Evolutionary conservation across 2,113 vertebrate genomes (phyloP).

Genomic region (Jaculus jaculus): DNA sequence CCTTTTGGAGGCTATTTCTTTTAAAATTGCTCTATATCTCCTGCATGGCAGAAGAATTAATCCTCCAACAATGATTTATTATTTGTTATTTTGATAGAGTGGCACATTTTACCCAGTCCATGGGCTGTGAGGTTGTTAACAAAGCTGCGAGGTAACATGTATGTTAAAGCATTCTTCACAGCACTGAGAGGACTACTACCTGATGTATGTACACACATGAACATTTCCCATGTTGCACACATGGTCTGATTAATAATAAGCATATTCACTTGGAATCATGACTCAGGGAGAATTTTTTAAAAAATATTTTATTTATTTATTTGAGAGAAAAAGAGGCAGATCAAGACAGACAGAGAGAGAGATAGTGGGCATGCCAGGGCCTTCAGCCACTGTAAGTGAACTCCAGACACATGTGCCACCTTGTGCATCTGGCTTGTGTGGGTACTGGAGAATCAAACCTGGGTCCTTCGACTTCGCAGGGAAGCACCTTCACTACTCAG

Average conservation of each 20-base stretch:
- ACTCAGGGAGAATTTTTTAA: background rate
- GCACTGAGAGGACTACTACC: background rate
- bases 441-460: too few relatives aligned
- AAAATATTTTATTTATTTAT: too few relatives aligned
- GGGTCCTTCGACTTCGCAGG: too few relatives aligned
- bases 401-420: too few relatives aligned
- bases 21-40: background rate
- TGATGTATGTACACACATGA: background rate
- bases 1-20: background rate
- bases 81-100: background rate
- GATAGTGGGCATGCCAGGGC: too few relatives aligned
- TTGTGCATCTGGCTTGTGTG: too few relatives aligned
- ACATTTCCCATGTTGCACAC: conserved; percentile 40
- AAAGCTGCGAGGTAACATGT: background rate
- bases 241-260: conserved; percentile 47
- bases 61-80: background rate
- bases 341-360: too few relatives aligned
- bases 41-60: background rate
- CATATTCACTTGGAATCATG: background rate
- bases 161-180: conserved; percentile 3
- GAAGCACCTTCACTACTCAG: too few relatives aligned
- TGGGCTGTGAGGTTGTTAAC: background rate
- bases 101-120: background rate
- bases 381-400: too few relatives aligned
- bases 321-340: too few relatives aligned